Base-by-base conservation (phyloP, 2,888 invertebrate species). In the Cerastis leucographa region DNA sequence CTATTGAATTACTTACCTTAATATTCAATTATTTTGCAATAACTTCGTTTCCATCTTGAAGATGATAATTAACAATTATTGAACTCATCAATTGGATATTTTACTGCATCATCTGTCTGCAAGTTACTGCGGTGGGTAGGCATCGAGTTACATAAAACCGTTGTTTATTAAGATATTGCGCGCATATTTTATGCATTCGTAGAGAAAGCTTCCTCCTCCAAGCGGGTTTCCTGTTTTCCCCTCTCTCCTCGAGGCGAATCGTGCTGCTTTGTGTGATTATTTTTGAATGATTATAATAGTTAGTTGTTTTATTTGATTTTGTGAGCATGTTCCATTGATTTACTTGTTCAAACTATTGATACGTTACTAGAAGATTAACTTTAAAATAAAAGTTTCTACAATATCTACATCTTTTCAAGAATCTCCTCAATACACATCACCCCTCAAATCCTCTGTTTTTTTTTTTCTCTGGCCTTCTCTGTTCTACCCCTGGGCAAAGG, bases 171-270 rank as follows among this genome's bases (percentile, higher is more conserved):
- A 54, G 71, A 76, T 71, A 67, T 71, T 56, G 51, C 59, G 56
- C 59, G 64, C 51, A 80, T 76, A 83, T 78, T 77, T 78, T 80
- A 85, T 75, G 68, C n/a, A 78, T 82, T 79, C 71, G 40, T 49
- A 29, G 85, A 65, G 83, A 85, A 85, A 85, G 85, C 59, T 61
- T 35, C 35, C 35, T 35, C 35, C 35, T 35, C 35, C 35, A 35
- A 67, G 56, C 5, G 1, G 54, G 70, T 56, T 84, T 84, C 84
- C 81, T 81, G 72, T 44, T 74, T 74, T 49, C 62, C 66, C 69
- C 71, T 42, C 67, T 62, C 62, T 79, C 25, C 59, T 56, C 61
- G 46, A 25, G 19, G 51, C 64, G 11, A 71, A 51, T 35, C 44
- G 66, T 66, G 22, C 8, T 62, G n/a, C 0, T 35, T 22, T 66